Base-by-base conservation (phyloP, 2,888 invertebrate genomes). In the Pammene aurita region DNA sequence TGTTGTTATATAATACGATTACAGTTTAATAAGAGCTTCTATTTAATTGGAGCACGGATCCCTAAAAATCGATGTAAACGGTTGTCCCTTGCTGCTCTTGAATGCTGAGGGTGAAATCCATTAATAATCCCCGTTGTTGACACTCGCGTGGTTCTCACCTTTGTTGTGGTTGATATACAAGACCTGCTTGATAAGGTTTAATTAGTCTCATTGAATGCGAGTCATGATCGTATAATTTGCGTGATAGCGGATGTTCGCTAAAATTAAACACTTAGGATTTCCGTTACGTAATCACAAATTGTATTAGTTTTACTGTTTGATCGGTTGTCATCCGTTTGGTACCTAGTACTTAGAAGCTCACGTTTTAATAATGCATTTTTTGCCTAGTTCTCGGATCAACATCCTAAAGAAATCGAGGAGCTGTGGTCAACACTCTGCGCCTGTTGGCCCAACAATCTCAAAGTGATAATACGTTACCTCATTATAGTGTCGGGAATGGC, bases 401-500 rank as follows among this genome's bases (percentile, higher is more conserved):
- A 99, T 89, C 96, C 98, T 0, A 96, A 97, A 80, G 99, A 99
- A 87, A 96, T 98, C 62, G 99, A 99, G 86, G 97, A 98, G 83
- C 93, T 99, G 46, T 99, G 99, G 99, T 96, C 97, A 46, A 98
- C 98, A 0, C 92, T 99, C 71, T 98, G 98, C 80, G 95, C 97
- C 50, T 98, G 97, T 80, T 99, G 99, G 97, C 98, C 98, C 0
- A 98, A 98, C 86, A 99, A 99, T 92, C 94, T 99, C 75, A 97
- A 98, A 89, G 97, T 99, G 66, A 98, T 99, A 80, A 96, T 99
- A 73, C 95, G 99, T 26, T 99, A 99, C 90, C 94, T 99, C 73
- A 96, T 99, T 79, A 99, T 99, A 77, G 96, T 99, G 71, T 98
- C 98, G 13, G 98, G 98, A 66, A 97, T 99, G 96, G 98, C 99